Percentiles rank a stretch among this genome's conserved stretches.
phyloP scores from a whole-genome alignment of 2,113 vertebrate species.

The Ahaetulla prasina region DNA sequence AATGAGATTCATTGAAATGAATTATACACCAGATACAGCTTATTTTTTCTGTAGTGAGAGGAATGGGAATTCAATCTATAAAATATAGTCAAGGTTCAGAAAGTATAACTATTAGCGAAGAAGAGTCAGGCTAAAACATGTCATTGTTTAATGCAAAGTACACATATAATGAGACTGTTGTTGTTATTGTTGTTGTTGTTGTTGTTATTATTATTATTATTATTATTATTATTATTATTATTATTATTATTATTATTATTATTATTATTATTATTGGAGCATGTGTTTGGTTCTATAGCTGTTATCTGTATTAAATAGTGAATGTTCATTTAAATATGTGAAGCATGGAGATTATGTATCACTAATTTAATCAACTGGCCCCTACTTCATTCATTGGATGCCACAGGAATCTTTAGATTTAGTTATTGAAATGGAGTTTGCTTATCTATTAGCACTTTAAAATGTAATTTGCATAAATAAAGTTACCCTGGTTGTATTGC shows the following conservation, averaged over 20 bases:
- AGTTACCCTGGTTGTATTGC: background rate
- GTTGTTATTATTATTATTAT: too few species aligned
- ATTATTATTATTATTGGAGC: background rate
- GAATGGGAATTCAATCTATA: background rate
- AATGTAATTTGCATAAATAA: slow-evolving; percentile 8
- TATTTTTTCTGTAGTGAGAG: background rate
- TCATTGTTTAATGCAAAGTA: background rate
- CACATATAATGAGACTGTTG: background rate
- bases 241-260: too few species aligned
- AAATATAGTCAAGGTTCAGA: background rate
- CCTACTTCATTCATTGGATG: background rate
- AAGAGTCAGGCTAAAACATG: background rate
- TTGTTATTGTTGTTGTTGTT: background rate
- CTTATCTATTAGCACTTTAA: background rate
- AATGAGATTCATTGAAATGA: slow-evolving; percentile 5
- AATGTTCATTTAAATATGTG: slow-evolving; percentile 4
- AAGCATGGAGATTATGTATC: background rate
- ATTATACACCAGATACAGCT: background rate
- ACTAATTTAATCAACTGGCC: background rate
- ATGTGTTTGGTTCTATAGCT: background rate
- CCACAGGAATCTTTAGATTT: background rate
- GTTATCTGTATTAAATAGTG: background rate
- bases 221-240: too few species aligned
- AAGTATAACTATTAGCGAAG: background rate
- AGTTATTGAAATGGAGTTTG: background rate